phyloP scores from a whole-genome alignment of 2,113 vertebrate species.

The Athene cunicularia region DNA sequence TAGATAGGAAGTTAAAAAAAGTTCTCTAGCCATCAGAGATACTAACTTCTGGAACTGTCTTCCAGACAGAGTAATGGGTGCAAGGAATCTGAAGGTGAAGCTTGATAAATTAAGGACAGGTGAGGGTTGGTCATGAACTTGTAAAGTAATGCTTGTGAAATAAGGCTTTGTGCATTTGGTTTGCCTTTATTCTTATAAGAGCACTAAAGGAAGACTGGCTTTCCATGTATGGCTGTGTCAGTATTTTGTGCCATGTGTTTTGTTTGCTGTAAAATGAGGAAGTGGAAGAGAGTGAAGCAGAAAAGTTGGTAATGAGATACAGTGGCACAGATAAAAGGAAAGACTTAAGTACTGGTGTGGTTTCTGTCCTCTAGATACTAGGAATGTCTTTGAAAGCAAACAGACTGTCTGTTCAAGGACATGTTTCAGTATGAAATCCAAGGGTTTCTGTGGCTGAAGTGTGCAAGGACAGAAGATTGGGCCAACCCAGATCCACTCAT shows the following conservation, averaged over 20 bases:
- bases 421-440: not conserved
- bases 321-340: not conserved
- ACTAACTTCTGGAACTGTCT: not conserved
- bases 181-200: not conserved
- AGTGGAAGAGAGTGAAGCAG: not conserved
- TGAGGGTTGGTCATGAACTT: not conserved
- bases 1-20: not conserved
- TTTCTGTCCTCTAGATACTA: not conserved
- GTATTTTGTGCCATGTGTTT: not conserved
- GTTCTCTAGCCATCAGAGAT: not conserved
- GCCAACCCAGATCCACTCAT: not conserved
- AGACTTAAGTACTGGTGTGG: accelerated
- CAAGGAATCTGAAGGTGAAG: not conserved
- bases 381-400: not conserved
- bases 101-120: not conserved
- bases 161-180: not conserved
- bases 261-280: not conserved
- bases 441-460: not conserved
- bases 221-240: not conserved
- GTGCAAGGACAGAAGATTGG: not conserved
- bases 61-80: not conserved
- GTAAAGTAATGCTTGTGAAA: not conserved
- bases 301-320: not conserved
- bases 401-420: not conserved
- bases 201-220: not conserved